Percentiles rank a stretch among this genome's conserved stretches.
Evolutionary conservation across 2,113 vertebrate genomes (phyloP).

Genomic region (Candoia aspera): DNA sequence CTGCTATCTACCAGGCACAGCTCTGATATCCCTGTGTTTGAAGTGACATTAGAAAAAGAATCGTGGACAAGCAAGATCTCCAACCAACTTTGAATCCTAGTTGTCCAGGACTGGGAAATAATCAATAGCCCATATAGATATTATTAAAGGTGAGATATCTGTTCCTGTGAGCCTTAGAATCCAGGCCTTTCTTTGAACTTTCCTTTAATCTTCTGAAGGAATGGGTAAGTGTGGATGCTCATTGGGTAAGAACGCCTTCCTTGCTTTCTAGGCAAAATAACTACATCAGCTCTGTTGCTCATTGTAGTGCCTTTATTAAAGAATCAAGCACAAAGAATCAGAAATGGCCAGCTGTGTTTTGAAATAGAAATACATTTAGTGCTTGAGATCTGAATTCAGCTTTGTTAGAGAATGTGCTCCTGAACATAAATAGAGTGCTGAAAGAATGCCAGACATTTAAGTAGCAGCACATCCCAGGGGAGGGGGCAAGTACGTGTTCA

Average conservation of each 20-base stretch:
- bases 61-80: neutral
- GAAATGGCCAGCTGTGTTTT: neutral
- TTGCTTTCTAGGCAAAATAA: neutral
- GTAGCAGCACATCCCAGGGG: too few species aligned
- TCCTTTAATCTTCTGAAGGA: neutral
- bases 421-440: neutral
- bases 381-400: neutral
- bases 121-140: neutral
- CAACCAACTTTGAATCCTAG: neutral
- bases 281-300: neutral
- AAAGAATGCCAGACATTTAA: too few species aligned
- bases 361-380: neutral
- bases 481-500: too few species aligned
- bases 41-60: too few species aligned
- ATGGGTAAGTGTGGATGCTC: neutral
- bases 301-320: neutral
- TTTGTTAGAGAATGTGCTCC: neutral
- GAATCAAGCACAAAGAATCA: neutral
- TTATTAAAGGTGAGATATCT: neutral
- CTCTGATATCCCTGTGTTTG: neutral
- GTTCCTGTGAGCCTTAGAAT: neutral
- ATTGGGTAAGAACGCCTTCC: neutral
- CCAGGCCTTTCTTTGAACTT: neutral
- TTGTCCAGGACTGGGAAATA: neutral
- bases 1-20: neutral